Conservation (phyloP, 2,888 invertebrate genomes). For the Nomada hirtipes region DNA sequence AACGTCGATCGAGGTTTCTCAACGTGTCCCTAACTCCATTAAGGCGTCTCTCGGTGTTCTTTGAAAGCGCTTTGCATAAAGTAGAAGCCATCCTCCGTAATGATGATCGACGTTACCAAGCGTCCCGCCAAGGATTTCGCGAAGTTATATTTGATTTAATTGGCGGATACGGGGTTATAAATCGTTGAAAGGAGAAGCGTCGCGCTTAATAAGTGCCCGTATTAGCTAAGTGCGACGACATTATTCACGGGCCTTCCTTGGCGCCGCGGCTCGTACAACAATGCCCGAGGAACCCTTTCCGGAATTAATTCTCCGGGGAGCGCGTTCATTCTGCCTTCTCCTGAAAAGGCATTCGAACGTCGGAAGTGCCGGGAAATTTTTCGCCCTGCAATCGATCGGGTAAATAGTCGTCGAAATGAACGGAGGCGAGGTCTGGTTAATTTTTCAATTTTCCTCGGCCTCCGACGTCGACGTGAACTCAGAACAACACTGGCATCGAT, state of each 20-base stretch:
- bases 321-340: neutral
- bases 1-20: constrained; percentile 56
- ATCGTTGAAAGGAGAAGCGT: constrained; percentile 63
- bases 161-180: constrained; percentile 62
- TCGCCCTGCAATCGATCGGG: neutral
- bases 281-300: neutral
- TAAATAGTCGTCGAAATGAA: too few relatives aligned
- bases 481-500: too few relatives aligned
- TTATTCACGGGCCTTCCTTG: constrained; percentile 48
- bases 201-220: constrained; percentile 53
- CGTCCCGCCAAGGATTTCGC: constrained; percentile 45
- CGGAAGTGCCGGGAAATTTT: neutral
- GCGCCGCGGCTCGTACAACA: constrained; percentile 10
- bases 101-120: constrained; percentile 61
- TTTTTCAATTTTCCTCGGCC: too few relatives aligned
- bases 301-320: neutral
- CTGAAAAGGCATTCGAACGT: too few relatives aligned
- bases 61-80: constrained; percentile 64
- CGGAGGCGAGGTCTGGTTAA: too few relatives aligned
- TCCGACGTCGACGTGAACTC: neutral
- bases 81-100: constrained; percentile 58
- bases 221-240: constrained; percentile 53
- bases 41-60: constrained; percentile 58
- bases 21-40: constrained; percentile 57
- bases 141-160: constrained; percentile 65